Evolutionary conservation across 2,113 vertebrate genomes (phyloP).

Genomic region (Protobothrops flavoviridis): DNA sequence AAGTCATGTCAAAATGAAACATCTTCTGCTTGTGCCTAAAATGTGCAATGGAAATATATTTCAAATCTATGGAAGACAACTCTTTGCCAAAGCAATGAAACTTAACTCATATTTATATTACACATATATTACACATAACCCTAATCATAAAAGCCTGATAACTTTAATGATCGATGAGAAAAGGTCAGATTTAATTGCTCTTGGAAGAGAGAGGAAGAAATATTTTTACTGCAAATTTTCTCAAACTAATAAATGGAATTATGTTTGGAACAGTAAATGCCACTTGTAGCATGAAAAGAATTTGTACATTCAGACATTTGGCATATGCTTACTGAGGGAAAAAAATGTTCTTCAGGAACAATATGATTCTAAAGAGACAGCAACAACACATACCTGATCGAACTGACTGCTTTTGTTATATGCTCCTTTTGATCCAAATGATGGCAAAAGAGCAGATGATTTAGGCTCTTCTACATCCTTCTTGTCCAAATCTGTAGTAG

Average conservation of each 20-base stretch:
- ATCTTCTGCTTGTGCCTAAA: not conserved
- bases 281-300: not conserved
- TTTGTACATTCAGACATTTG: not conserved
- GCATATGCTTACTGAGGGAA: not conserved
- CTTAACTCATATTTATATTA: not conserved
- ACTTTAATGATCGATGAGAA: not conserved
- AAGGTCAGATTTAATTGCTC: not conserved
- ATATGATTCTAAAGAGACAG: not conserved
- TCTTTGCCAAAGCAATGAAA: not conserved
- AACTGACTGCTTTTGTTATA: slow-evolving; percentile 76
- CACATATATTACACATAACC: not conserved
- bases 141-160: not conserved
- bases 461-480: slow-evolving; percentile 85
- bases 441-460: slow-evolving; percentile 68
- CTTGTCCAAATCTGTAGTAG: slow-evolving; percentile 69
- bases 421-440: slow-evolving; percentile 68
- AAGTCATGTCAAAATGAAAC: not conserved
- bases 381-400: slow-evolving; percentile 81
- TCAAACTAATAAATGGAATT: not conserved
- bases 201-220: not conserved
- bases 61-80: not conserved
- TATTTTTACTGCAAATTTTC: not conserved
- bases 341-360: not conserved
- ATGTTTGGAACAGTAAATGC: not conserved
- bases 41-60: not conserved